phyloP scores from a whole-genome alignment of 2,797 vertebrate genomes.

The Sus cebifrons region DNA sequence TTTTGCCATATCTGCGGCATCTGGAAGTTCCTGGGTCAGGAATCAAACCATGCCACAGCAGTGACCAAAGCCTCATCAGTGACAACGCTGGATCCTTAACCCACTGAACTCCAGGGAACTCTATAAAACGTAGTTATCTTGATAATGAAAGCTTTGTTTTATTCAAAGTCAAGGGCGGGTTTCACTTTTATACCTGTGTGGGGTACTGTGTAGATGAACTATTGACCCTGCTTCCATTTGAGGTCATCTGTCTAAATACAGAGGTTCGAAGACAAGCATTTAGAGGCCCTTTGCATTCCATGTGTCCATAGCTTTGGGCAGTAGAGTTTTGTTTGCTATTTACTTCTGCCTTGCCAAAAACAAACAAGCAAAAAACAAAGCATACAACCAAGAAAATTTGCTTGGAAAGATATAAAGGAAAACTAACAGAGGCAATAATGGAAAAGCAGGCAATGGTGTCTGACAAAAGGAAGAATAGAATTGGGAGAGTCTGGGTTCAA shows the following conservation, averaged over 20 bases:
- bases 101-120: no score
- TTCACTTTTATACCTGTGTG: neutral
- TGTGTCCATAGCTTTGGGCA: neutral
- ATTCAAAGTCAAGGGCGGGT: constrained; percentile 24
- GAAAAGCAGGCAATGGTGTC: constrained; percentile 28
- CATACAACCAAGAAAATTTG: constrained; percentile 50
- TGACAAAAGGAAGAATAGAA: neutral
- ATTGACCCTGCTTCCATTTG: neutral
- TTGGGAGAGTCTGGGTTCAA: neutral
- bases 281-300: constrained; percentile 35
- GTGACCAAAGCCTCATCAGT: no score
- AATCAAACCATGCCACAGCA: no score
- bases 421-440: constrained; percentile 28
- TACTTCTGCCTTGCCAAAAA: constrained; percentile 44
- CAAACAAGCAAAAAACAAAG: constrained; percentile 43
- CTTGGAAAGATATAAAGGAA: constrained; percentile 46
- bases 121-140: constrained; percentile 68
- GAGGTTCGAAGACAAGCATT: neutral
- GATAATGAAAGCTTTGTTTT: constrained; percentile 65
- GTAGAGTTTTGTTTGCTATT: constrained; percentile 17
- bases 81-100: no score
- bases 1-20: no score
- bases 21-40: no score
- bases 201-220: constrained; percentile 32
- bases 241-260: constrained; percentile 34